Evolutionary conservation across 1,140 invertebrate genomes (phyloP), one percentile per base, ranked within the genome.

Genomic region (Drosophila tsacasi): DNA sequence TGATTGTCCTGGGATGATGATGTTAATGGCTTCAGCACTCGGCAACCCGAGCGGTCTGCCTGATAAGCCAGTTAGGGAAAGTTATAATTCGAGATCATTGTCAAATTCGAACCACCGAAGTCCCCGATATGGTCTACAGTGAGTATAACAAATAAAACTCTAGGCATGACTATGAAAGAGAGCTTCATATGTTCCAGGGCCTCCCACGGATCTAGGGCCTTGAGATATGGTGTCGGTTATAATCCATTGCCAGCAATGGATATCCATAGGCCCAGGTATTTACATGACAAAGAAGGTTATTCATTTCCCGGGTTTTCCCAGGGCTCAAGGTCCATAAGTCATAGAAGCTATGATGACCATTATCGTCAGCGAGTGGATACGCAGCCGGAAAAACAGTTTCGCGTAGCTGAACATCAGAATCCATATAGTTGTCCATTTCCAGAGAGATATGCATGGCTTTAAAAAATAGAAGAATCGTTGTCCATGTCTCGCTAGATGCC

Each of bases 371-470:
- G 13, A 23, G 21, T 47, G 21, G 4, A 47, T 5, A 12, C 12
- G 10, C 37, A 21, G 37, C 13, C 5, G 5, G n/a, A 21, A 21
- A 21, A 8, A 13, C 13, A 39, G 13, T 19, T 30, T 13, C 19
- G 9, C 8, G 0, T 10, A 3, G 1, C 27, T 19, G 27, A 32
- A 17, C 10, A 15, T 13, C 19, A 32, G 10, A 12, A 21, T 37
- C n/a, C 27, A 27, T 46, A 17, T 39, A 12, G 5, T 7, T 46
- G 30, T 23, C 39, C 32, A 21, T 17, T 8, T 9, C 39, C 64
- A 15, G 23, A 15, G 19, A 55, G 21, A 37, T 73, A 30, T 44
- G 17, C 57, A 9, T 73, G 68, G 72, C 72, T 75, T 17, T 75
- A 63, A 55, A 4, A 8, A 6, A 2, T 7, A 44, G 15, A 8